Base-by-base conservation (phyloP, 1,140 invertebrate genomes). In the Ceratina japonica region DNA sequence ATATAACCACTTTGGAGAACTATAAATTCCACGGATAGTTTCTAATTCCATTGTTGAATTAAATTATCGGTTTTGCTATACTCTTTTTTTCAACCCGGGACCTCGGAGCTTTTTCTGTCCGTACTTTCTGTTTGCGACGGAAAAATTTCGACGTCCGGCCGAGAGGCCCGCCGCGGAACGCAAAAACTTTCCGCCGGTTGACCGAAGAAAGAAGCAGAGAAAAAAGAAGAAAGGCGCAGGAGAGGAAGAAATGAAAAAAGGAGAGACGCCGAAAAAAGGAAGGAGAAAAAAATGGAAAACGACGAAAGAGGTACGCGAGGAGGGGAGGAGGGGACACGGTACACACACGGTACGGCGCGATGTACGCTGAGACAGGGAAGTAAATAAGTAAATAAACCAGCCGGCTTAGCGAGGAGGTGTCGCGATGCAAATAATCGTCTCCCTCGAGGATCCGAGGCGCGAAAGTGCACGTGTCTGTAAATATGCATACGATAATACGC, bases 301-400 rank as follows among this genome's bases (percentile, higher is more conserved):
- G 59, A 64, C 44, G 56, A 65, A 10, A 49, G 20, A 70, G 75
- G 51, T 44, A n/a, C 68, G 56, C 12, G 64, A 58, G 81, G 71
- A 58, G 31, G 51, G 51, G 74, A 66, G 51, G 75, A 73, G 22
- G 37, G 10, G 37, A 44, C 37, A 49, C 56, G 64, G 61, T 56
- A 62, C 78, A 86, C 78, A 86, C 83, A 86, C 81, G 77, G 37
- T 44, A 44, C 37, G 37, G 37, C 37, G 37, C 37, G 37, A 44
- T 44, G 37, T 44, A 44, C 37, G 37, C 3, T 76, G 75, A 76
- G 75, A 86, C 72, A 79, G 85, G 83, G 78, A 86, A 86, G 88
- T 91, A 90, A 91, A 91, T 91, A 90, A 90, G 90, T 89, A 90
- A 90, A 90, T 88, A 91, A 88, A 83, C 68, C 84, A 87, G 82